Evolutionary conservation across 2,888 invertebrate species (phyloP).

Genomic region (Mesorhabditis belari): DNA sequence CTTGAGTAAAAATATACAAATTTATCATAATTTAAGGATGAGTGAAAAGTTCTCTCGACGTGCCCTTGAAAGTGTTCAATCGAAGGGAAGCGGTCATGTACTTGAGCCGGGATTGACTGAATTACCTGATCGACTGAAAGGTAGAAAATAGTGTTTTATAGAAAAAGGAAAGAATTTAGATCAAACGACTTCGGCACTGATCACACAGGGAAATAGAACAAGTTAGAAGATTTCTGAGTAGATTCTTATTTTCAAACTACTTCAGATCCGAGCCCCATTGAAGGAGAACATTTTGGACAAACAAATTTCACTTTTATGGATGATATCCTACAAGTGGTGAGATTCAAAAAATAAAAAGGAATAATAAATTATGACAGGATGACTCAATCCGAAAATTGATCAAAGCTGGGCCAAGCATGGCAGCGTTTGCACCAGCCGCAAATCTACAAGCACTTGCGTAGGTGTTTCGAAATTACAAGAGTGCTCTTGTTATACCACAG

Average conservation of each 20-base stretch:
- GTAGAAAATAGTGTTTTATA: background rate
- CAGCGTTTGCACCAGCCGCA: no score
- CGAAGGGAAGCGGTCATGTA: constrained; percentile 16
- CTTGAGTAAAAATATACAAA: no score
- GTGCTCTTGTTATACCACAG: no score
- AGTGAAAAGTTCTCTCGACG: constrained; percentile 13
- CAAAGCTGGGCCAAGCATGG: no score
- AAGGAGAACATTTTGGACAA: constrained; percentile 26
- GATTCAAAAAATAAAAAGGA: background rate
- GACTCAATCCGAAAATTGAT: no score
- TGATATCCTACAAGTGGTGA: constrained; percentile 12
- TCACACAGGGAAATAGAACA: background rate
- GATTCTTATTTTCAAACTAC: background rate
- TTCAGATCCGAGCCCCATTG: constrained; percentile 15
- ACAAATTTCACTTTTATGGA: constrained; percentile 18
- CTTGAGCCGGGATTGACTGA: constrained; percentile 18
- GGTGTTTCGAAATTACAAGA: no score
- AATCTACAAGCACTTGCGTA: no score
- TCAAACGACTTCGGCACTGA: no score
- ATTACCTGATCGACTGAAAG: constrained; percentile 12
- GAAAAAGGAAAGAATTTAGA: no score
- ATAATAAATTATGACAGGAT: background rate
- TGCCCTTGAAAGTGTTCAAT: constrained; percentile 22
- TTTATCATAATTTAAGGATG: no score
- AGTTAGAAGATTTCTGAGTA: no score